phyloP scores from a whole-genome alignment of 2,797 vertebrate genomes.

The Tragopan temminckii region DNA sequence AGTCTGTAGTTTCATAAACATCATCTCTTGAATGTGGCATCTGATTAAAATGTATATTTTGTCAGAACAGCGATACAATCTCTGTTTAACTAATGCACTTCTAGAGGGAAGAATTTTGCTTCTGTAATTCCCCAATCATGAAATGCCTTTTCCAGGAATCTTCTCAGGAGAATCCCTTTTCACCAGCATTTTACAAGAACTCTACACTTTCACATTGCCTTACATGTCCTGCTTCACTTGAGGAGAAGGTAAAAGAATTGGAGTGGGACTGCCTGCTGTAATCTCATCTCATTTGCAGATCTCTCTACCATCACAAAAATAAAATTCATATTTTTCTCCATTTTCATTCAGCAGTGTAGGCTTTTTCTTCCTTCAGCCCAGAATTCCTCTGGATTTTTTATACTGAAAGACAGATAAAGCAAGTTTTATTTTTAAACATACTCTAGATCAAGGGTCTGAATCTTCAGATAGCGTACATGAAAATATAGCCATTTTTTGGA shows the following conservation, averaged over 20 bases:
- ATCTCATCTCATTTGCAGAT: neutral
- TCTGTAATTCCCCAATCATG: neutral
- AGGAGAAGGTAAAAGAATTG: neutral
- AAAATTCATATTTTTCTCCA: neutral
- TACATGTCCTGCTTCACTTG: neutral
- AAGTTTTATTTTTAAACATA: neutral
- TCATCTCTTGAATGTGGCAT: neutral
- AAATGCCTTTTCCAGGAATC: neutral
- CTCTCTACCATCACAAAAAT: neutral
- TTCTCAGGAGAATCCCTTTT: neutral
- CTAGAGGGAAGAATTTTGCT: neutral
- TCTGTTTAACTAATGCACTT: slow-evolving; percentile 5
- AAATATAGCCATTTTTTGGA: neutral
- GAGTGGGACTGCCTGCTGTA: neutral
- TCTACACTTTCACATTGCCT: neutral
- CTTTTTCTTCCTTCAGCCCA: neutral
- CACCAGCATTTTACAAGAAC: neutral
- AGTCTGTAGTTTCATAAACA: neutral
- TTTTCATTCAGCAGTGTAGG: neutral
- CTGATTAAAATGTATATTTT: slow-evolving; percentile 19
- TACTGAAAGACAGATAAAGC: neutral
- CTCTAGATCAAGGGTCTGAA: neutral
- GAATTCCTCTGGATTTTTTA: neutral
- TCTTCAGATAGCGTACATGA: neutral
- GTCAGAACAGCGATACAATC: neutral